Evolutionary conservation across 2,113 vertebrate species (phyloP).

Genomic region (Vulpes vulpes): DNA sequence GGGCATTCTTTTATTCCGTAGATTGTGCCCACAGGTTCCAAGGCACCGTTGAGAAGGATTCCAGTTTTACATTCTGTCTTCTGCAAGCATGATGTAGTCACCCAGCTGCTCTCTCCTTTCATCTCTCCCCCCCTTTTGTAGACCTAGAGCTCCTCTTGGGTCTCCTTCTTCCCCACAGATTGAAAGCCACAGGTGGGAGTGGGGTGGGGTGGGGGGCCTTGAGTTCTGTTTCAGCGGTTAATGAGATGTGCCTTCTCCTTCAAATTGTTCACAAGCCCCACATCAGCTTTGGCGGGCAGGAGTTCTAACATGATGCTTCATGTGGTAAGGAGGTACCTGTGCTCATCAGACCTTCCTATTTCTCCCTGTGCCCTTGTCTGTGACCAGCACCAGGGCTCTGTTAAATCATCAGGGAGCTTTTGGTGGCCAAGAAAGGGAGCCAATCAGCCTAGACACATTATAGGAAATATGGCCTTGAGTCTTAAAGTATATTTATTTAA

Average conservation of each 20-base stretch:
- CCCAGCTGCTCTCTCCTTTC: background rate
- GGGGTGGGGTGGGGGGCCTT: no score
- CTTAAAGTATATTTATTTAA: background rate
- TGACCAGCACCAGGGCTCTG: background rate
- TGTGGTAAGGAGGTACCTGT: background rate
- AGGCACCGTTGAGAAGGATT: background rate
- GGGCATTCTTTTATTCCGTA: background rate
- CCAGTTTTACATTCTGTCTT: background rate
- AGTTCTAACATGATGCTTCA: background rate
- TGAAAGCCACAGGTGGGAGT: background rate
- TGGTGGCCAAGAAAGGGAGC: background rate
- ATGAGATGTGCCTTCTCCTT: background rate
- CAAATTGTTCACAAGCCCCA: background rate
- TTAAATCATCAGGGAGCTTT: background rate
- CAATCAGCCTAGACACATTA: background rate
- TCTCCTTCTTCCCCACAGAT: background rate
- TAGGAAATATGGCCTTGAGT: background rate
- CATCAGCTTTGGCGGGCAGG: background rate
- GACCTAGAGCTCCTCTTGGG: background rate
- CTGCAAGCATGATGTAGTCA: background rate
- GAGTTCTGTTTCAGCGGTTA: background rate
- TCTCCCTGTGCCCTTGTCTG: background rate
- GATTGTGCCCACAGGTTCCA: background rate
- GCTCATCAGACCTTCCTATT: background rate
- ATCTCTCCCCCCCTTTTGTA: fast-evolving